Evolutionary conservation across 2,797 vertebrate genomes (phyloP).

Genomic region (Rhyacichthys aspro): DNA sequence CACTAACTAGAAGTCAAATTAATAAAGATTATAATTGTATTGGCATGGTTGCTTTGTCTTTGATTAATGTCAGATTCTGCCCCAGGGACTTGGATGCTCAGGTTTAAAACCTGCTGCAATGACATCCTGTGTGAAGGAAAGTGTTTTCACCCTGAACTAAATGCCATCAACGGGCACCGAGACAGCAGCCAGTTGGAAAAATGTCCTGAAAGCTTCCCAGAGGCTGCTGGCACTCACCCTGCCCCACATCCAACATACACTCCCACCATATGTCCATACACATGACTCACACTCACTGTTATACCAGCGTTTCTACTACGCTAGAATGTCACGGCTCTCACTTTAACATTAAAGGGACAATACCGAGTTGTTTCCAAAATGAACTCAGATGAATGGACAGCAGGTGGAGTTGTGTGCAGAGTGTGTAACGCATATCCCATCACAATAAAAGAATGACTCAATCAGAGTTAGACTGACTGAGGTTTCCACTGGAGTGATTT

Average conservation of each 20-base stretch:
- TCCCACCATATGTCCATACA: constrained; percentile 69
- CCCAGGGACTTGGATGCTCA: constrained; percentile 14
- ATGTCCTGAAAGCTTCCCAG: constrained; percentile 72
- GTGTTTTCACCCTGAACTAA: constrained; percentile 55
- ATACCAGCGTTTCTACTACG: neutral
- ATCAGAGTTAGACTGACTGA: no score
- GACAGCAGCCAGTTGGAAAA: constrained; percentile 63
- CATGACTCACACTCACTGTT: constrained; percentile 5
- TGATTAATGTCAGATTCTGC: constrained; percentile 48
- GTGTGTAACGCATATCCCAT: no score
- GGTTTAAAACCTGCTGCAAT: constrained; percentile 33
- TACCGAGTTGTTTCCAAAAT: no score
- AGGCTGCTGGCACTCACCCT: constrained; percentile 70
- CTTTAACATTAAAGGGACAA: no score
- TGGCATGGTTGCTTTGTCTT: constrained; percentile 38
- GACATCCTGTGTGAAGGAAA: constrained; percentile 41
- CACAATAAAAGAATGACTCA: no score
- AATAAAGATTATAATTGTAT: constrained; percentile 35
- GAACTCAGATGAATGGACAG: neutral
- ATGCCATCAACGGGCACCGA: constrained; percentile 45
- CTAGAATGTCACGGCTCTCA: no score
- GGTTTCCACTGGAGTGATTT: no score
- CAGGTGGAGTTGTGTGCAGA: constrained; percentile 1
- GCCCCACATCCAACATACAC: constrained; percentile 58
- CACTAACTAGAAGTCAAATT: constrained; percentile 8